Evolutionary conservation across 2,113 vertebrate genomes (phyloP), one percentile per base, ranked within the genome.

Genomic region (Hippoglossus stenolepis): DNA sequence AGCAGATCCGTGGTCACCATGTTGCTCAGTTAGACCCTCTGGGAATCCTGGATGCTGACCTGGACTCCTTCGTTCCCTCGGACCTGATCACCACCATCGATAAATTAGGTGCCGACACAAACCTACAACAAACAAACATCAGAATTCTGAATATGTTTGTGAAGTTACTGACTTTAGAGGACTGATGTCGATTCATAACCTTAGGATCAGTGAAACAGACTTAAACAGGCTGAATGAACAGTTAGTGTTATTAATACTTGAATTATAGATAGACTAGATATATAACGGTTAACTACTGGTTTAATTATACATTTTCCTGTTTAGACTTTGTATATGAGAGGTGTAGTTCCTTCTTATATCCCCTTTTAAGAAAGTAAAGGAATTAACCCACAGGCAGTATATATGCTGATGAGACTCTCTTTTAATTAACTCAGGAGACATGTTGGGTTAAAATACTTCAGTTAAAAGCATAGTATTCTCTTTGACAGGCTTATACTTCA

Each of bases 51-150:
- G 90, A 89, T 5, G 85, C 93, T 43, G 91, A 94, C 77, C 77
- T 90, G 47, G 91, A 95, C 83, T 89, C 87, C 13, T 91, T 90
- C 14, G 72, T 93, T 79, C 93, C 92, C 10, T 92, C 89, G 1
- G 93, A 93, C 84, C 84, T 95, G 47, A 91, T 95, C 82, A 94
- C 92, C 24, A 88, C 85, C 23, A 82, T 95, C 23, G 89, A 94
- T 88, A 94, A 93, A 81, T 88, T 95, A 78, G 87, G 92, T 93
- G 40, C 20, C 23, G 53, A 40, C 12, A 15, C 21, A 10, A 7
- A 31, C 12, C 15, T 14, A 35, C 12, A 8, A 5, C 17, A 49
- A 49, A 49, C 47, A 49, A 45, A 45, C 43, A 38, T 31, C 63
- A 10, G 17, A 12, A 62, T n/a, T 28, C 12, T 57, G 1, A 54